Base-by-base conservation (phyloP, 1,140 invertebrate species). In the Phymastichus coffea region DNA sequence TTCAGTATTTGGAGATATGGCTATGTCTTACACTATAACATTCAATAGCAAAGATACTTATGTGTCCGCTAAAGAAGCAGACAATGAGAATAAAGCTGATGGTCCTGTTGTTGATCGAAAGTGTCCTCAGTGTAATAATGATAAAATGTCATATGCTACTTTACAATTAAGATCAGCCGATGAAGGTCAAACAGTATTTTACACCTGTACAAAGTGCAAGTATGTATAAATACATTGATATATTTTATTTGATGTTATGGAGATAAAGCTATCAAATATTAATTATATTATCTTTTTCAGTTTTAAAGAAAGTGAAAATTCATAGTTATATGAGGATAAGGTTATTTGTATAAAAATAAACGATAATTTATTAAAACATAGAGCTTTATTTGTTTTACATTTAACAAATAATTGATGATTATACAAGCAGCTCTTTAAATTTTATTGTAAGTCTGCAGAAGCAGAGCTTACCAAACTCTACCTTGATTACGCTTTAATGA, bases 141-240 rank as follows among this genome's bases (percentile, higher is more conserved):
- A 94, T 46, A 88, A 88, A 74, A 97, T 98, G 93, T 92, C 90
- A 1, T 99, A 97, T 79, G 90, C 92, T 10, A 97, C 96, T 1
- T 78, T 95, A 41, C 97, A 99, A 75, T 83, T 97, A 1, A 81
- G 97, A 70, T 98, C 95, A 6, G 96, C 95, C 33, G 97, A 99
- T 87, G 97, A 99, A 90, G 97, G 97, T 0, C 97, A 99, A 80
- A 99, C 97, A 12, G 93, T 99, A 4, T 98, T 99, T 79, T 99
- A 95, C 66, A 95, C 93, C 3, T 99, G 97, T 82, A 86, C 89
- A 19, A 90, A 92, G 70, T 99, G 97, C 91, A 91, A 91, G 89
- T 93, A 85, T 69, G 86, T 85, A 46, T 70, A 63, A 67, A 70
- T 73, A n/a, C 71, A 58, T 61, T 44, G 12, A 28, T 48, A 30